A percentile compares a stretch with the other conserved stretches of the same genome.
phyloP scores from a whole-genome alignment of 2,888 invertebrate genomes.

The Drosophila pseudotakahashii region DNA sequence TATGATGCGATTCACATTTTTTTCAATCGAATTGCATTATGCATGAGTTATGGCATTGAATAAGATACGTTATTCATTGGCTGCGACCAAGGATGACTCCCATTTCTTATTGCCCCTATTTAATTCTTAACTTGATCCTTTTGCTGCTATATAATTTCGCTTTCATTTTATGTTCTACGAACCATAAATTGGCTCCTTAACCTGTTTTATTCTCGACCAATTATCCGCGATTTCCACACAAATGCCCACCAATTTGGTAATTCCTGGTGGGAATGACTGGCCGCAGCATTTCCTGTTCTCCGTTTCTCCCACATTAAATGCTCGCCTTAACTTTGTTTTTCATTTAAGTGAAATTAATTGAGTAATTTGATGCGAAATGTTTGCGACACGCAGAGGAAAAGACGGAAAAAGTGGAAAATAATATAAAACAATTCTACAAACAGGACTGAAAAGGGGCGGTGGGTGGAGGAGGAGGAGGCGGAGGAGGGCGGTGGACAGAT shows the following conservation, averaged over 20 bases:
- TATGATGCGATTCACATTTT: not conserved
- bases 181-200: slow-evolving; percentile 8
- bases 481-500: slow-evolving; percentile 16
- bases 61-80: not conserved
- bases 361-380: slow-evolving; percentile 70
- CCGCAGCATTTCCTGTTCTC: slow-evolving; percentile 19
- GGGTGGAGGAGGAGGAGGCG: not conserved
- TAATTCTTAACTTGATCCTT: not conserved
- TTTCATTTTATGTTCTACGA: slow-evolving; percentile 4
- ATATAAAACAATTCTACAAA: slow-evolving; percentile 48
- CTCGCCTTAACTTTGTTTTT: slow-evolving; percentile 44
- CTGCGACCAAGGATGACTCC: too few relatives aligned
- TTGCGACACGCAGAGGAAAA: slow-evolving; percentile 50
- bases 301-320: slow-evolving; percentile 14
- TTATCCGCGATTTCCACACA: slow-evolving; percentile 15
- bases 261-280: slow-evolving; percentile 7
- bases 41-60: not conserved
- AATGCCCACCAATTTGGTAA: slow-evolving; percentile 17
- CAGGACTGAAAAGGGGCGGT: slow-evolving; percentile 11
- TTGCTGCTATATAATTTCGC: slow-evolving; percentile 1
- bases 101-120: not conserved
- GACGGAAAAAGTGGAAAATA: not conserved
- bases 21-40: not conserved
- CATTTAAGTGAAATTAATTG: slow-evolving; percentile 73
- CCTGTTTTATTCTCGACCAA: slow-evolving; percentile 5